Evolutionary conservation across 2,888 invertebrate genomes (phyloP).

Genomic region (Pseudoips prasinana): DNA sequence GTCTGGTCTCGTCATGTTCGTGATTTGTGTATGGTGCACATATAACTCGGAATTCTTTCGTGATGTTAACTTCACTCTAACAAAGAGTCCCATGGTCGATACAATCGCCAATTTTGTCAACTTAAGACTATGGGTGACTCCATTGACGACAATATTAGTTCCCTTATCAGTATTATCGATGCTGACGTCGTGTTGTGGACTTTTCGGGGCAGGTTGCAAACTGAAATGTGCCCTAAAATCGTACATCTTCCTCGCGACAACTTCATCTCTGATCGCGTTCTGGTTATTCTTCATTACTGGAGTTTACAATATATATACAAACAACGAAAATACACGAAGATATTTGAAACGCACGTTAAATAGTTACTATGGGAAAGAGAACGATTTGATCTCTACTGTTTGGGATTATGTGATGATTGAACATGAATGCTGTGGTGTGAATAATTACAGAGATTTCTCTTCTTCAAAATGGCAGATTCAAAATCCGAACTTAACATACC

Average conservation of each 20-base stretch:
- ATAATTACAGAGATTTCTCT: conserved; percentile 53
- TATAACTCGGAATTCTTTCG: conserved; percentile 63
- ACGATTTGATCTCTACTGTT: conserved; percentile 56
- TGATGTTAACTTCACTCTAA: conserved; percentile 66
- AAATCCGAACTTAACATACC: conserved; percentile 48
- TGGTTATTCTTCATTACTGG: conserved; percentile 64
- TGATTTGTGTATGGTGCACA: conserved; percentile 64
- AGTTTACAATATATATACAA: conserved; percentile 60
- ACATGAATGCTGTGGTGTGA: conserved; percentile 65
- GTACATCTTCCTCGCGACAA: conserved; percentile 60
- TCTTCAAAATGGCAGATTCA: conserved; percentile 53
- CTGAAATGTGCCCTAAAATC: conserved; percentile 65
- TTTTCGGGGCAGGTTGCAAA: conserved; percentile 65
- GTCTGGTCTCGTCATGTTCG: conserved; percentile 44
- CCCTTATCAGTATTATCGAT: conserved; percentile 51
- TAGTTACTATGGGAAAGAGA: conserved; percentile 56
- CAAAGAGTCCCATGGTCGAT: conserved; percentile 53
- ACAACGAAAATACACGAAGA: conserved; percentile 45
- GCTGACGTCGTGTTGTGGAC: conserved; percentile 67
- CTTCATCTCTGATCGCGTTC: conserved; percentile 45
- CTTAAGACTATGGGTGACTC: conserved; percentile 59
- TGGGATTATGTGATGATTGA: conserved; percentile 65
- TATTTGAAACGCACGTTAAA: conserved; percentile 46
- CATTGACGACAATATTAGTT: conserved; percentile 56
- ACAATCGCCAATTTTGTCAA: conserved; percentile 59